Evolutionary conservation across 2,797 vertebrate genomes (phyloP), one percentile per base, ranked within the genome.

Genomic region (Neostethus bicornis): DNA sequence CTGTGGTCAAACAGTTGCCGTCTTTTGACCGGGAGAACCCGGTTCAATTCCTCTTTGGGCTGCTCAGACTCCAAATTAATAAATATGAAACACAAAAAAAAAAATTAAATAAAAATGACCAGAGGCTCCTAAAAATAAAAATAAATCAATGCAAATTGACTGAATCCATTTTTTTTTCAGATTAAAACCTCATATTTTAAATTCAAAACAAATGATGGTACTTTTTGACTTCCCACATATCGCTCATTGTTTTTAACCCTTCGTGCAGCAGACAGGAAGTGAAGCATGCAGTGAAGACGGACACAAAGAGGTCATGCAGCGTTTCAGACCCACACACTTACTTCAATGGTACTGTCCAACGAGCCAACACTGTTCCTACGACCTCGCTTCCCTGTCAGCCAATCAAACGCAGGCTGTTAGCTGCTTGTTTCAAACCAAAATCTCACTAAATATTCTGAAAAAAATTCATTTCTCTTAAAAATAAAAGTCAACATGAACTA

Each of bases 321-420:
- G 46, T 41, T 42, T 28, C 21, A 48, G 28, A 51, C 28, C 45
- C 31, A 59, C 79, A 62, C 48, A 94, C 95, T 96, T 94, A 97
- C 95, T 94, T 97, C 95, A 56, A 96, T 95, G 84, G 95, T 96
- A 91, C 95, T 97, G 94, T 97, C 96, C 92, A 97, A 81, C 79
- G 95, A 97, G 71, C 96, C 96, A 86, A 94, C 95, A 87, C 95
- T 97, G 95, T 96, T 97, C 87, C 95, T 92, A 70, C 95, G 94
- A 72, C 95, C 95, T 70, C 95, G 93, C 87, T 96, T 96, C 84
- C 95, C 95, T 97, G 92, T 90, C 3, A 72, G 38, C 88, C 85
- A 87, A 87, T 88, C 87, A 90, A 66, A 85, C 76, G 0, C 29
- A 71, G 26, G 77, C 28, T 50, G 81, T 90, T 83, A 88, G 6